Conservation (phyloP, 2,113 vertebrate genomes). For the Syngnathoides biaculeatus region DNA sequence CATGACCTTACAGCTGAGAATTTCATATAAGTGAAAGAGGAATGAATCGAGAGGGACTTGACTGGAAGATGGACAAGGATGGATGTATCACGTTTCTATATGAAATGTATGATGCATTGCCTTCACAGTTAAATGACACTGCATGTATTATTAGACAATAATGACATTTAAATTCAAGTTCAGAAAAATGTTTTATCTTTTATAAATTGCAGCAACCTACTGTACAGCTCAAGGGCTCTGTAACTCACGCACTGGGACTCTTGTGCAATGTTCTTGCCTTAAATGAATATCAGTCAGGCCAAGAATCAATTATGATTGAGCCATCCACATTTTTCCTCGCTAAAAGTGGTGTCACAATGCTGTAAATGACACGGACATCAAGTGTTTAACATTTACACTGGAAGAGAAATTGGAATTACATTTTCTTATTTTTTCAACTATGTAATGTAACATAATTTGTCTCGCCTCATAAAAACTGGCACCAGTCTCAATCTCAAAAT, state of each 20-base stretch:
- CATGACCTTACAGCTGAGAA: conserved; percentile 49
- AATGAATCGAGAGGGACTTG: neutral
- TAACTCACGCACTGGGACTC: neutral
- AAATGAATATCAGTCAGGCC: neutral
- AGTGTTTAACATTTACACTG: neutral
- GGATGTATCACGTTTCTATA: neutral
- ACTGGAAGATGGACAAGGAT: conserved; percentile 6
- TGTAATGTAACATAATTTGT: neutral
- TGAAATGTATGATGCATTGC: neutral
- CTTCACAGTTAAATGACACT: neutral
- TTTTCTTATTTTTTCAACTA: neutral
- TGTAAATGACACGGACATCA: neutral
- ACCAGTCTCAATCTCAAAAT: neutral
- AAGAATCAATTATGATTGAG: neutral
- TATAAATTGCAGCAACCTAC: neutral
- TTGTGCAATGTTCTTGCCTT: neutral
- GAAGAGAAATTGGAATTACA: neutral
- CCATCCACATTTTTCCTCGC: neutral
- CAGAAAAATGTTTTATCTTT: neutral
- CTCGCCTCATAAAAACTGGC: neutral
- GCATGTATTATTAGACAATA: neutral
- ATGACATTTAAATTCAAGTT: neutral
- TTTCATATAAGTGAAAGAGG: conserved; percentile 29
- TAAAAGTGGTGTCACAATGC: neutral
- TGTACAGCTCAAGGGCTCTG: neutral